These are phyloP conservation scores for Leucopsar rothschildi DNA, from an alignment of 2,113 vertebrate genomes.

Conservation along the genomic window DNA sequence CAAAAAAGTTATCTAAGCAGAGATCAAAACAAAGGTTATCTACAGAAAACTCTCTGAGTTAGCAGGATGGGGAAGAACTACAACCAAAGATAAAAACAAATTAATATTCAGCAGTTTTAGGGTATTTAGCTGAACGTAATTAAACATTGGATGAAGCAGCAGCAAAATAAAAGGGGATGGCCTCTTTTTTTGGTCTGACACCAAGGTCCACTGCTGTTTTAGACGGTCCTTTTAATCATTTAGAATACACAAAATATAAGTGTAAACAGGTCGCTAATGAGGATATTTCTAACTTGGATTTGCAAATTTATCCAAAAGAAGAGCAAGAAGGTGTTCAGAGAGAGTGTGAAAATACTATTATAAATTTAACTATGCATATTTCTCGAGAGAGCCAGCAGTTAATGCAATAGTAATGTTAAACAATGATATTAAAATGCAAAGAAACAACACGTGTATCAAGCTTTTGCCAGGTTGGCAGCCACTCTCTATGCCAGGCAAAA, in stretches of 20 bases:
- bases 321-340: neutral
- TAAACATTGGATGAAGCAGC: neutral
- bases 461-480: neutral
- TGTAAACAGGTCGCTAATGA: neutral
- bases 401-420: neutral
- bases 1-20: neutral
- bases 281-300: neutral
- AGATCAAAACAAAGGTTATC: neutral
- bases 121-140: neutral
- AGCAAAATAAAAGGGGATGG: neutral
- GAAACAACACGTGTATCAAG: neutral
- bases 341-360: neutral
- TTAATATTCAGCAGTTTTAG: neutral
- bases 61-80: neutral
- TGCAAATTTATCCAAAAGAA: neutral
- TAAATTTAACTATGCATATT: neutral
- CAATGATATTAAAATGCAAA: neutral
- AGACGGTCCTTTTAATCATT: neutral
- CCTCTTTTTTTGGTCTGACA: neutral
- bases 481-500: neutral
- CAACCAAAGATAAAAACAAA: neutral
- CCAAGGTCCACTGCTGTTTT: neutral
- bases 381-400: neutral
- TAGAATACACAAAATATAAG: neutral
- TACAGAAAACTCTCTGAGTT: neutral